phyloP scores from a whole-genome alignment of 35 echinoderm and acorn worm genomes.

The Lytechinus variegatus region DNA sequence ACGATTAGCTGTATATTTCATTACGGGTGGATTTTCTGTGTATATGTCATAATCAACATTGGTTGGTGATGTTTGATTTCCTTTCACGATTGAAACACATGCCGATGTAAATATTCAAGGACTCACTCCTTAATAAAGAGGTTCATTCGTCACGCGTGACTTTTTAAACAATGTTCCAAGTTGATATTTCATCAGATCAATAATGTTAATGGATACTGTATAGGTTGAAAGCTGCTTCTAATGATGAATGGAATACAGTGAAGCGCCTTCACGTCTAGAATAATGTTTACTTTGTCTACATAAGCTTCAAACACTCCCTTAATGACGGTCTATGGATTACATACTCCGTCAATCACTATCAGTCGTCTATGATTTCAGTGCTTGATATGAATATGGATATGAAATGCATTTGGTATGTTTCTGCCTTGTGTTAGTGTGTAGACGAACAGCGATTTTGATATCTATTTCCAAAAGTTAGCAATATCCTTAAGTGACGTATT shows the following conservation, averaged over 20 bases:
- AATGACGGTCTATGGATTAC: not conserved
- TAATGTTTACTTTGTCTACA: conserved; percentile 14
- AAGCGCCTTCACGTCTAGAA: conserved; percentile 16
- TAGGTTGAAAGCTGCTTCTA: not conserved
- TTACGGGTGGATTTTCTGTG: no score
- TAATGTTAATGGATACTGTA: conserved; percentile 4
- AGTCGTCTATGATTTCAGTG: not conserved
- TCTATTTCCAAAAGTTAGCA: not conserved
- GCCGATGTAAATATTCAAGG: not conserved
- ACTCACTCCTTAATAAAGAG: not conserved
- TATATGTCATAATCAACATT: not conserved
- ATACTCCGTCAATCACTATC: not conserved
- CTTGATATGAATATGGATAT: not conserved
- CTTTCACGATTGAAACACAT: not conserved
- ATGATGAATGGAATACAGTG: not conserved
- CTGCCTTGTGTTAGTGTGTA: not conserved
- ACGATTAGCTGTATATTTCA: no score
- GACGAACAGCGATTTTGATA: not conserved
- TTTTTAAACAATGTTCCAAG: not conserved
- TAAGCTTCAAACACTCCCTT: conserved; percentile 2
- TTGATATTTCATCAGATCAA: not conserved
- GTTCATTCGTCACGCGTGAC: not conserved
- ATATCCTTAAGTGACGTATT: not conserved
- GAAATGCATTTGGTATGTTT: not conserved
- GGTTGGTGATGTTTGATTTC: not conserved